Evolutionary conservation across 2,888 invertebrate species (phyloP).

Genomic region (Thecocarcelia acutangulata): DNA sequence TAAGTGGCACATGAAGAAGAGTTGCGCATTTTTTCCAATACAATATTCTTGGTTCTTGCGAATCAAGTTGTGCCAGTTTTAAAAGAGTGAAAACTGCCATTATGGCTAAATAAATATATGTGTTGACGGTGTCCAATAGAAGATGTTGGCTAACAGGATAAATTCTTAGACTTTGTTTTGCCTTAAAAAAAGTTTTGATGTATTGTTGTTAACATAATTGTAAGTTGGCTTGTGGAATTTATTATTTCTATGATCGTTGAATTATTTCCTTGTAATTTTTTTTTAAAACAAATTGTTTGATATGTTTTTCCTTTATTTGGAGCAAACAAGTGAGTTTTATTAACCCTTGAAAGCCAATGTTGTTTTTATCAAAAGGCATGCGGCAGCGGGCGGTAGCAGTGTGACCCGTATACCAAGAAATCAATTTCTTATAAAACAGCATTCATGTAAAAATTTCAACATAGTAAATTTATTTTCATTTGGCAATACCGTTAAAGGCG

Average conservation of each 20-base stretch:
- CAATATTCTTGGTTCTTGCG: constrained; percentile 23
- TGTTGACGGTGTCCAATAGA: constrained; percentile 3
- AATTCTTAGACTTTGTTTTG: constrained; percentile 4
- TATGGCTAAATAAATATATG: neutral
- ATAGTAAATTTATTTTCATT: too few species aligned
- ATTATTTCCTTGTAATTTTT: constrained; percentile 49
- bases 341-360: constrained; percentile 9
- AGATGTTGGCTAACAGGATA: constrained; percentile 48
- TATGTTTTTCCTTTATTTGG: constrained; percentile 38
- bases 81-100: neutral
- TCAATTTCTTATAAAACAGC: too few species aligned
- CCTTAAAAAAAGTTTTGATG: constrained; percentile 9
- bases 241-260: constrained; percentile 3
- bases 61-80: constrained; percentile 35
- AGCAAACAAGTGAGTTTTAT: neutral
- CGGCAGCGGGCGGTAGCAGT: too few species aligned
- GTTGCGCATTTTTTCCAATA: neutral
- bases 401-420: too few species aligned
- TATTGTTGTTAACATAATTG: constrained; percentile 16
- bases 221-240: constrained; percentile 12
- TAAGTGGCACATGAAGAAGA: constrained; percentile 30
- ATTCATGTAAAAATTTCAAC: too few species aligned
- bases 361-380: neutral
- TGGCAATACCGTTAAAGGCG: too few species aligned
- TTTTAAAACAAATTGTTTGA: constrained; percentile 44